Evolutionary conservation across 2,113 vertebrate species (phyloP).

Genomic region (Halcyon malimbica): DNA sequence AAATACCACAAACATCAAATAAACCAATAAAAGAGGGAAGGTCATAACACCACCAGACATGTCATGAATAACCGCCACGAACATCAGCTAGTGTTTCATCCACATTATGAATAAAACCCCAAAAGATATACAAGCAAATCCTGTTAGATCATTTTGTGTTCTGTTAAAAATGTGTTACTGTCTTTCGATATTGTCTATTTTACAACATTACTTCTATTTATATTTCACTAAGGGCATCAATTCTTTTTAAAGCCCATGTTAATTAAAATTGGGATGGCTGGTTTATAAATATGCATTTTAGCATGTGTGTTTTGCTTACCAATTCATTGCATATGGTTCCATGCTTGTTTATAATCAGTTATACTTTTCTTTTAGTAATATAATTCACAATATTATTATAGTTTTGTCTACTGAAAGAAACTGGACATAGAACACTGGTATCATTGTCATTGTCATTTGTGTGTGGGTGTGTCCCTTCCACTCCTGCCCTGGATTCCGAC

Average conservation of each 20-base stretch:
- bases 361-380: neutral
- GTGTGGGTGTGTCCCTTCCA: neutral
- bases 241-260: constrained; percentile 4
- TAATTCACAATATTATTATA: neutral
- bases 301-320: neutral
- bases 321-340: neutral
- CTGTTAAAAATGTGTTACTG: constrained; percentile 21
- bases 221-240: neutral
- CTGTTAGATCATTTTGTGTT: constrained; percentile 24
- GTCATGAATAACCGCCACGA: constrained; percentile 72
- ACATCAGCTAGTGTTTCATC: constrained; percentile 68
- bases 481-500: neutral
- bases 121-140: constrained; percentile 54
- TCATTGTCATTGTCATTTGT: neutral
- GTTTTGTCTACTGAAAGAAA: neutral
- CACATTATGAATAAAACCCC: constrained; percentile 47
- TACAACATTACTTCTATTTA: neutral
- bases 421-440: neutral
- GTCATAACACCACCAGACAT: constrained; percentile 74
- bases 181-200: constrained; percentile 27
- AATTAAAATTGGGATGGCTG: neutral
- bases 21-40: constrained; percentile 75
- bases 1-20: constrained; percentile 74
- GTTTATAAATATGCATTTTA: neutral
- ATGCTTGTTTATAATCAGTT: neutral